Percentiles rank a stretch among this genome's conserved stretches.
Evolutionary conservation across 2,113 vertebrate genomes (phyloP).

Genomic region (Piprites chloris): DNA sequence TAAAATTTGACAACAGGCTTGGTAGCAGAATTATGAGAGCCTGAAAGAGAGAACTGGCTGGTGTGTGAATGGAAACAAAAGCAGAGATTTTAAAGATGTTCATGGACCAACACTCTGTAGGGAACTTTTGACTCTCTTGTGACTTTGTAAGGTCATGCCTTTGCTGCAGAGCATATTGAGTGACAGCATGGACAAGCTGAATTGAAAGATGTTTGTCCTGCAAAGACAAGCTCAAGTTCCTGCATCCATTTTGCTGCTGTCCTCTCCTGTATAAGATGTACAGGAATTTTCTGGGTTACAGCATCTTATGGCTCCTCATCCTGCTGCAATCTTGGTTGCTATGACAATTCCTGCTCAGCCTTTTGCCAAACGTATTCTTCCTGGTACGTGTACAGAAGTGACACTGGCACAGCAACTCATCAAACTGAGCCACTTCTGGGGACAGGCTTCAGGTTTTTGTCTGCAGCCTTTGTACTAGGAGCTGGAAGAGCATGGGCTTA

Average conservation of each 20-base stretch:
- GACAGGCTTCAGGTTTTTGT: not conserved
- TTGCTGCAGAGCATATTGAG: not conserved
- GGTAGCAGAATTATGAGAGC: not conserved
- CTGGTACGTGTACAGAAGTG: not conserved
- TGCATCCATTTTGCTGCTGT: not conserved
- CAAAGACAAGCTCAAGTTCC: not conserved
- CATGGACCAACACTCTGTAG: not conserved
- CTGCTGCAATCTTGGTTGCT: conserved; percentile 14
- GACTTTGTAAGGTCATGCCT: not conserved
- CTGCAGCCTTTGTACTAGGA: not conserved
- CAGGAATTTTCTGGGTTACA: not conserved
- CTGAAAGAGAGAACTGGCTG: not conserved
- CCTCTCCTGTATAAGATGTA: not conserved
- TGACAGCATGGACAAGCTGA: not conserved
- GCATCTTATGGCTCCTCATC: not conserved
- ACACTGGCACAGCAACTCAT: not conserved
- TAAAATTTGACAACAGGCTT: not conserved
- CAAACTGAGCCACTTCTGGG: not conserved
- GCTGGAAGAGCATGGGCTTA: not conserved
- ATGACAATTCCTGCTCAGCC: not conserved
- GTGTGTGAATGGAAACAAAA: not conserved
- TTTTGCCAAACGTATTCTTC: not conserved
- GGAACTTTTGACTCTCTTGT: not conserved
- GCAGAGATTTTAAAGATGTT: not conserved
- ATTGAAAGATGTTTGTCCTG: not conserved